Percentiles rank a stretch among this genome's conserved stretches.
phyloP scores from a whole-genome alignment of 2,797 vertebrate genomes.

The Sternarchorhynchus goeldii region DNA sequence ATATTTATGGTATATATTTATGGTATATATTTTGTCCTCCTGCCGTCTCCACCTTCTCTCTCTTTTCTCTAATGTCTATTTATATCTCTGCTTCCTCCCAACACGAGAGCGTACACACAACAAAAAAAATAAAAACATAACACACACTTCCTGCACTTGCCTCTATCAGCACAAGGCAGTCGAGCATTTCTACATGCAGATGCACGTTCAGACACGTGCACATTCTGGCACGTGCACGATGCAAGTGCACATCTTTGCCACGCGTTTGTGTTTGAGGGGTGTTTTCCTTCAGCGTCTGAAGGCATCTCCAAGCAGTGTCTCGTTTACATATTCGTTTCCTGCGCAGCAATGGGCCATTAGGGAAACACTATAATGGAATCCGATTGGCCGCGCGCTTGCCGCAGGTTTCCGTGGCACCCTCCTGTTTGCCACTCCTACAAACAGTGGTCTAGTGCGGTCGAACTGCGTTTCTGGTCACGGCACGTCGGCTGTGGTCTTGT shows the following conservation, averaged over 20 bases:
- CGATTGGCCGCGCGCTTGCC: neutral
- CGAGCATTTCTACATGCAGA: neutral
- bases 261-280: no score
- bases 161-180: conserved; percentile 31
- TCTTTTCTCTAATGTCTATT: conserved; percentile 50
- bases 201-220: neutral
- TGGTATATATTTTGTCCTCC: neutral
- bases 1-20: neutral
- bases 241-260: no score
- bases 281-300: no score
- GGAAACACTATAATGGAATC: no score
- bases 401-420: neutral
- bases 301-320: neutral
- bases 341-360: neutral
- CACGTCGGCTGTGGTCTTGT: neutral
- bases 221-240: no score
- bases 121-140: neutral
- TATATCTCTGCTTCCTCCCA: conserved; percentile 40
- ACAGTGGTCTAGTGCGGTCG: neutral
- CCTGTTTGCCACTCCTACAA: no score
- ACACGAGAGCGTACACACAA: conserved; percentile 28
- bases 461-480: no score
- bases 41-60: conserved; percentile 8
- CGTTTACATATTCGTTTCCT: conserved; percentile 1
- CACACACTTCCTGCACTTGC: conserved; percentile 46